Conservation (phyloP, 2,113 vertebrate species). For the Pyxicephalus adspersus region DNA sequence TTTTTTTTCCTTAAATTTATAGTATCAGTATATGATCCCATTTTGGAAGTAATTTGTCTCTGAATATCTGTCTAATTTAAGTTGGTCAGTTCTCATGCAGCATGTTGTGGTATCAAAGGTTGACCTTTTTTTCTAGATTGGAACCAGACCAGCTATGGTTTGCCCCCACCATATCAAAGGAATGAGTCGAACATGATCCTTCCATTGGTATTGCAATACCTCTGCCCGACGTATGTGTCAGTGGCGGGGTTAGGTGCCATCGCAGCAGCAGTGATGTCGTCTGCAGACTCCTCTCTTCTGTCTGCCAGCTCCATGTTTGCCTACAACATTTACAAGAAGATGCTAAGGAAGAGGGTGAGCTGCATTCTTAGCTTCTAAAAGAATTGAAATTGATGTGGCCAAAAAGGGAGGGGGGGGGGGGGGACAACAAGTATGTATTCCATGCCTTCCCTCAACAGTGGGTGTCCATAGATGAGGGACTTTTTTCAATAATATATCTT, state of each 20-base stretch:
- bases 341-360: constrained; percentile 64
- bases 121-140: constrained; percentile 59
- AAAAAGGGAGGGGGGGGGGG: too few species aligned
- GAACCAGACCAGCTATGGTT: constrained; percentile 67
- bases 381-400: not conserved
- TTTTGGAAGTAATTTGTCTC: too few species aligned
- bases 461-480: too few species aligned
- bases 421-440: too few species aligned
- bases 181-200: constrained; percentile 65
- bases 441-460: too few species aligned
- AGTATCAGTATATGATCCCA: too few species aligned
- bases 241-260: constrained; percentile 67
- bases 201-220: constrained; percentile 62
- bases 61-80: too few species aligned
- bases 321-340: constrained; percentile 69
- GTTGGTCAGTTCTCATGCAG: too few species aligned
- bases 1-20: too few species aligned
- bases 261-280: constrained; percentile 72
- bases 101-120: too few species aligned
- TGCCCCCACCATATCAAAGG: constrained; percentile 61
- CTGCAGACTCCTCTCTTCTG: constrained; percentile 74
- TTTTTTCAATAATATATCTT: too few species aligned
- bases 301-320: constrained; percentile 70
- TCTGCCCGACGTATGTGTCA: constrained; percentile 64
- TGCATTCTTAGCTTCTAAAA: not conserved